Base-by-base conservation (phyloP, 2,888 invertebrate species). In the Crematogaster levior region DNA sequence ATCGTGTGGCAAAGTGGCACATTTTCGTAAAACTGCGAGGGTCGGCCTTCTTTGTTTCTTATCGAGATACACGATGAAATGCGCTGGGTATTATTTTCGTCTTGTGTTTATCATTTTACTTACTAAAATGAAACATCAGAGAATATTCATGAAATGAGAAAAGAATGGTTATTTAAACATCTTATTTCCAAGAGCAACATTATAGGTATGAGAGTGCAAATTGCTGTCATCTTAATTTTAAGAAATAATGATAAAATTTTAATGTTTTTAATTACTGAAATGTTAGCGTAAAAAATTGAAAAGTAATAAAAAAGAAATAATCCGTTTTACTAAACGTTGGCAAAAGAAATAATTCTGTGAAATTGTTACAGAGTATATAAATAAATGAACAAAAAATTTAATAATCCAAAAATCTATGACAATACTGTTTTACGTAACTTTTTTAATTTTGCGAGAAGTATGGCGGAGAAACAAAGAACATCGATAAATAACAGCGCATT, bases 401-500 rank as follows among this genome's bases (percentile, higher is more conserved):
- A 18, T 66, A 37, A n/a, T 12, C 12, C 10, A 53, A 68, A 27
- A 68, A 53, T 68, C 18, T 51, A 60, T 18, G 21, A 10, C 30
- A 43, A 72, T 77, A 77, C 51, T 37, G 21, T 58, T 24, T 61
- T 27, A 40, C n/a, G 46, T 43, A 73, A 74, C 48, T 74, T 72
- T 81, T 48, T 24, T 61, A 74, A 73, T 74, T 40, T 24, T 40
- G 21, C 30, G 21, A 60, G 27, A 43, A 73, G 30, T 61, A 72
- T 43, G 15, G 15, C 15, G 30, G n/a, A 53, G 34, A 63, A 61
- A 30, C 30, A 48, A 48, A 63, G 72, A n/a, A 24, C 61, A 30
- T n/a, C 43, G 34, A 51, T 30, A 37, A 84, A 82, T 77, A 81
- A 61, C 56, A 30, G 27, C 30, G 51, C 75, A 51, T 68, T 74